phyloP scores from a whole-genome alignment of 2,888 invertebrate genomes.

The Hirtodrosophila trivittata region DNA sequence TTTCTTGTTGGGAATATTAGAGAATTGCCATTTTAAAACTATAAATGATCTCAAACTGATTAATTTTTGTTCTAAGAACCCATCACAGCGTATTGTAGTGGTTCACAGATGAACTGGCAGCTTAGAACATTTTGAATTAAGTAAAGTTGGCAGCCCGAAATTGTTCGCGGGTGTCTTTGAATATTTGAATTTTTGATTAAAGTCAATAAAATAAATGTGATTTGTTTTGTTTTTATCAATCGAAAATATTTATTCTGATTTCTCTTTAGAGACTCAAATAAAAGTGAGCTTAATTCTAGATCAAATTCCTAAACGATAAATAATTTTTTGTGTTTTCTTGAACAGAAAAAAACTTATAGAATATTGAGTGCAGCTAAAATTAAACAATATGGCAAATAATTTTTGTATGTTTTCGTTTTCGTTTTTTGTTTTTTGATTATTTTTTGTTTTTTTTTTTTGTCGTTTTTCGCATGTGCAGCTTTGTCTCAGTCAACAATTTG shows the following conservation, averaged over 20 bases:
- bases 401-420: constrained; percentile 28
- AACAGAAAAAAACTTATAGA: constrained; percentile 49
- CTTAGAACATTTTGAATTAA: neutral
- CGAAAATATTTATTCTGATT: constrained; percentile 72
- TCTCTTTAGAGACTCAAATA: constrained; percentile 56
- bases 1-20: no score
- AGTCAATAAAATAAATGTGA: neutral
- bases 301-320: constrained; percentile 54
- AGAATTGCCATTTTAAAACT: no score
- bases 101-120: constrained; percentile 1
- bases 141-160: neutral
- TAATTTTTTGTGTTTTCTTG: constrained; percentile 40
- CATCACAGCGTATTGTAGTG: no score
- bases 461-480: constrained; percentile 12
- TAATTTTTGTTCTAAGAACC: neutral
- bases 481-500: constrained; percentile 45
- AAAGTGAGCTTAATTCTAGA: constrained; percentile 55
- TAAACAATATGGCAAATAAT: constrained; percentile 70
- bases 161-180: neutral
- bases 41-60: no score
- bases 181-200: neutral
- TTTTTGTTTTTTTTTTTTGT: constrained; percentile 6
- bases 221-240: constrained; percentile 31
- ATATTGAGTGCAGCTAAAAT: constrained; percentile 44
- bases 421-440: constrained; percentile 21